phyloP scores from a whole-genome alignment of 1,140 invertebrate species.

The Magallana ariakensis region DNA sequence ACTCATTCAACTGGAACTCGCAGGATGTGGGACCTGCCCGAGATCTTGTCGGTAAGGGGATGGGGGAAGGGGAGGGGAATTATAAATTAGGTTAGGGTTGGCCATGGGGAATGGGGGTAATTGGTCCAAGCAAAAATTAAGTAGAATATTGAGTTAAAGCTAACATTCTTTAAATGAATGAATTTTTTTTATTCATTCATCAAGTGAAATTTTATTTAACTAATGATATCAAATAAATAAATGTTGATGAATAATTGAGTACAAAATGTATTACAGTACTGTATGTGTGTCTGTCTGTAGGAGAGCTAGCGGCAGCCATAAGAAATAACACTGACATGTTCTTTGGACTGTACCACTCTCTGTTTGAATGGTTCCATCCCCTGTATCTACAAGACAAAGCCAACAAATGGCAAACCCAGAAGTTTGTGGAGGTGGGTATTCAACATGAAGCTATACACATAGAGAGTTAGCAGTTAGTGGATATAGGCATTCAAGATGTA shows the following conservation, averaged over 20 bases:
- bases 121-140: no score
- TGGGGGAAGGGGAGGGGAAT: neutral
- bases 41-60: constrained; percentile 74
- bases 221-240: no score
- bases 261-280: no score
- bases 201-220: no score
- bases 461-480: no score
- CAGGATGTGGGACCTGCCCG: constrained; percentile 73
- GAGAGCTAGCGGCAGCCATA: constrained; percentile 79
- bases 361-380: constrained; percentile 96
- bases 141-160: no score
- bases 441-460: no score
- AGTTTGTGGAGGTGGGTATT: constrained; percentile 81
- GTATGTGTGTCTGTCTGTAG: constrained; percentile 57
- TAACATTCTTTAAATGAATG: neutral
- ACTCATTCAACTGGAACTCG: constrained; percentile 78
- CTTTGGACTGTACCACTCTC: constrained; percentile 94
- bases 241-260: no score
- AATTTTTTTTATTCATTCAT: neutral
- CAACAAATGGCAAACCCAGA: constrained; percentile 85
- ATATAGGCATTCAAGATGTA: no score
- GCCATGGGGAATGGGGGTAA: no score
- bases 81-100: neutral
- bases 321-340: constrained; percentile 75
- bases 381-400: constrained; percentile 88